Conservation (phyloP, 2,797 vertebrate species). For the Prunella strophiata region DNA sequence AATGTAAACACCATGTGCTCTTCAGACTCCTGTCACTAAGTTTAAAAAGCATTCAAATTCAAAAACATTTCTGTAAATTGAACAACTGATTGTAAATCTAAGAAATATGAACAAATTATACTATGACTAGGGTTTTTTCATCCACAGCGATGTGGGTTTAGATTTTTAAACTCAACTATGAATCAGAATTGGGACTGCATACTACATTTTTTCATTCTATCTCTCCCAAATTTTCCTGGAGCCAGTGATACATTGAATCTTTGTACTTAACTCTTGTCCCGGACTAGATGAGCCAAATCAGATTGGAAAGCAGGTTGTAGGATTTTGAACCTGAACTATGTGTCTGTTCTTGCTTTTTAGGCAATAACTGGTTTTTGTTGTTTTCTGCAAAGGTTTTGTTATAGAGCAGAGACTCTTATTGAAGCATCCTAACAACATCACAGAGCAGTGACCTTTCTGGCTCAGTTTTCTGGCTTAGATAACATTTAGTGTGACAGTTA, state of each 20-base stretch:
- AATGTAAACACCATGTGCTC: not conserved
- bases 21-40: not conserved
- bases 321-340: not conserved
- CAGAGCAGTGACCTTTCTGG: not conserved
- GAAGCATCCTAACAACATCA: not conserved
- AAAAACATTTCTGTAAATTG: not conserved
- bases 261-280: not conserved
- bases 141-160: fast-evolving
- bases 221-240: not conserved
- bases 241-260: not conserved
- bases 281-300: not conserved
- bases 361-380: not conserved
- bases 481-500: not conserved
- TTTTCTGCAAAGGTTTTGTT: not conserved
- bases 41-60: not conserved
- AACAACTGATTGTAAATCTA: not conserved
- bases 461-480: not conserved
- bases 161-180: not conserved
- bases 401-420: not conserved
- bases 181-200: not conserved
- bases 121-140: not conserved
- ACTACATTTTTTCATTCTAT: not conserved
- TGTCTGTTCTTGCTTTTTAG: not conserved
- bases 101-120: not conserved
- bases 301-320: not conserved